Conservation (phyloP, 37 sponge, comb jelly and placozoan genomes). For the Hormiphora californensis region DNA sequence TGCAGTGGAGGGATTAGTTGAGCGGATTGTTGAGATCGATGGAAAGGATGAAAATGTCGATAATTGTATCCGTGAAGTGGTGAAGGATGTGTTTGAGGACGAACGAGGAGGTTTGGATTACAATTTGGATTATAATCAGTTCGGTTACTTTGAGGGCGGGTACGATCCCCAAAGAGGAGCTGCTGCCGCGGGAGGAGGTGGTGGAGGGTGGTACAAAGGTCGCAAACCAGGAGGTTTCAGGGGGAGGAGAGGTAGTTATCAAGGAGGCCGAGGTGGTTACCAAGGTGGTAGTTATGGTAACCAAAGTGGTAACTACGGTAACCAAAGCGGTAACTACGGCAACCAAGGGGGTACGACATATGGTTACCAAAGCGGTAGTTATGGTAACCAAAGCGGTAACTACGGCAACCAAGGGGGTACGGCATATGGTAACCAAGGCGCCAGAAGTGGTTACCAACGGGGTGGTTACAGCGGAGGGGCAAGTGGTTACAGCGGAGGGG, state of each 20-base stretch:
- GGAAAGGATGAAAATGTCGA: slow-evolving; percentile 42
- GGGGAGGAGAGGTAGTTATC: not conserved
- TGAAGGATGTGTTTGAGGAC: slow-evolving; percentile 17
- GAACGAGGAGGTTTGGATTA: slow-evolving; percentile 1
- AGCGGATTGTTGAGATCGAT: slow-evolving; percentile 18
- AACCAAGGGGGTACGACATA: not conserved
- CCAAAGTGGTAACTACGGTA: not conserved
- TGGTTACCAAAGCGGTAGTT: not conserved
- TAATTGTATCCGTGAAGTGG: not conserved
- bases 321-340: not conserved
- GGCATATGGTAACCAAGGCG: no score
- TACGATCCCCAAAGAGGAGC: not conserved
- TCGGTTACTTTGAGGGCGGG: not conserved
- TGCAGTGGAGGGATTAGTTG: slow-evolving; percentile 10
- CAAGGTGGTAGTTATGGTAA: not conserved
- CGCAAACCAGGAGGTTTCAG: no score
- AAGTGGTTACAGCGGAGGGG: no score
- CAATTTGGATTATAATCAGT: slow-evolving; percentile 20
- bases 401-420: not conserved
- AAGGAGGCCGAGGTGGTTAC: not conserved
- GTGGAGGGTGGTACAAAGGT: not conserved
- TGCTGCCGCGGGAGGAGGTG: not conserved
- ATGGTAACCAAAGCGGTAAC: not conserved
- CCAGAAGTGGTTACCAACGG: no score
- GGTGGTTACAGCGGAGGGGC: no score